Conservation (phyloP, 2,797 vertebrate genomes). For the Phataginus tetradactyla region DNA sequence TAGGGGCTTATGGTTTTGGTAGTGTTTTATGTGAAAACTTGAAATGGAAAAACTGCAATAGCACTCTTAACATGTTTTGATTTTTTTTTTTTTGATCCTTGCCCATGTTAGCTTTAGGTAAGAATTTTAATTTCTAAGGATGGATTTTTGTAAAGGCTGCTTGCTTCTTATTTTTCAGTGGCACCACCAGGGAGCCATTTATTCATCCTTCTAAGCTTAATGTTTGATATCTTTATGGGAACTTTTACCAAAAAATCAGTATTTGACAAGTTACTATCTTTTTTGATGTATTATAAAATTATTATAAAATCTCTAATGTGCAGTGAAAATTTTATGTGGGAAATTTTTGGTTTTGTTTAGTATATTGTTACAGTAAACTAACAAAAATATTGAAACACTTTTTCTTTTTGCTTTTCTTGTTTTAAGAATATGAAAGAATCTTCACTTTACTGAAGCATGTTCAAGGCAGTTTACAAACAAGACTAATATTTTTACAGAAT, state of each 20-base stretch:
- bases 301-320: not conserved
- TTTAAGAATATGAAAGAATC: conserved; percentile 95
- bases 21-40: not conserved
- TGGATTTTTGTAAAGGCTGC: conserved; percentile 26
- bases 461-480: conserved; percentile 95
- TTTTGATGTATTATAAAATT: not conserved
- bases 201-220: conserved; percentile 17
- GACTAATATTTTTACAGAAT: conserved; percentile 96
- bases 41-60: not conserved
- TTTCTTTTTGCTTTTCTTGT: conserved; percentile 69
- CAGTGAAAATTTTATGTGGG: conserved; percentile 29
- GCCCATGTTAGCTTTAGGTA: not conserved
- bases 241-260: conserved; percentile 23
- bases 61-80: not conserved
- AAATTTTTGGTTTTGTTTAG: conserved; percentile 48
- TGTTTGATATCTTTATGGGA: conserved; percentile 1
- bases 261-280: conserved; percentile 23
- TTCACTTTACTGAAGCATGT: conserved; percentile 97
- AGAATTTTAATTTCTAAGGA: conserved; percentile 39
- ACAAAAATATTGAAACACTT: conserved; percentile 40
- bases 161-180: conserved; percentile 22
- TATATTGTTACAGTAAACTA: conserved; percentile 25
- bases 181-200: not conserved
- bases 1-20: not conserved
- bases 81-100: too few species aligned